Base-by-base conservation (phyloP, 2,888 invertebrate genomes). In the Sarcophaga rosellei region DNA sequence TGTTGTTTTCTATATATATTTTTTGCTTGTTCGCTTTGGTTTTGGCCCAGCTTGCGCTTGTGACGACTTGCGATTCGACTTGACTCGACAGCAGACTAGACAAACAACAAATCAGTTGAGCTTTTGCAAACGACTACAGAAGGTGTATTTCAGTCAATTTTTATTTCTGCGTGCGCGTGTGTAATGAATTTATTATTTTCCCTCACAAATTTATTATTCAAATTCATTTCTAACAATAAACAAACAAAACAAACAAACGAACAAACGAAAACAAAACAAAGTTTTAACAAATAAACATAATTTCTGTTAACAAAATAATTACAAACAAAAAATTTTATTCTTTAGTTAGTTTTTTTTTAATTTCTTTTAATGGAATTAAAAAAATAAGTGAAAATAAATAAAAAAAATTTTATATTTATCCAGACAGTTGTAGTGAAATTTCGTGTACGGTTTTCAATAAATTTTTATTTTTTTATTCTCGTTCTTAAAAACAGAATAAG, bases 71-170 rank as follows among this genome's bases (percentile, higher is more conserved):
- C 66, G 66, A 35, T 17, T 53, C n/a, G n/a, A 72, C 74, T 45
- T 63, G 74, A 74, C 74, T 62, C 53, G 53, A 12, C 72, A 73
- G 68, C 20, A 66, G 82, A 84, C 86, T 83, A 83, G 83, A 86
- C 84, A 84, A 84, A 77, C 86, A 85, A 86, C 77, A 84, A 86
- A 90, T 91, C 89, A 91, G 91, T 91, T 90, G 90, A 92, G 92
- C 90, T 91, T 91, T 91, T 90, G 89, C 89, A 90, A 90, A 89
- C 90, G 90, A 90, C 90, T 89, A 88, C 89, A 90, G 88, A 90
- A 90, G 89, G 87, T 89, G 90, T 89, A 85, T 77, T 73, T 85
- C 77, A 82, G 66, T 61, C 72, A 75, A 70, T 79, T 75, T 66
- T n/a, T 35, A 72, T 76, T 86, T 81, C 87, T 87, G 88, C 88